Base-by-base conservation (phyloP, 2,113 vertebrate genomes). In the Pandion haliaetus region DNA sequence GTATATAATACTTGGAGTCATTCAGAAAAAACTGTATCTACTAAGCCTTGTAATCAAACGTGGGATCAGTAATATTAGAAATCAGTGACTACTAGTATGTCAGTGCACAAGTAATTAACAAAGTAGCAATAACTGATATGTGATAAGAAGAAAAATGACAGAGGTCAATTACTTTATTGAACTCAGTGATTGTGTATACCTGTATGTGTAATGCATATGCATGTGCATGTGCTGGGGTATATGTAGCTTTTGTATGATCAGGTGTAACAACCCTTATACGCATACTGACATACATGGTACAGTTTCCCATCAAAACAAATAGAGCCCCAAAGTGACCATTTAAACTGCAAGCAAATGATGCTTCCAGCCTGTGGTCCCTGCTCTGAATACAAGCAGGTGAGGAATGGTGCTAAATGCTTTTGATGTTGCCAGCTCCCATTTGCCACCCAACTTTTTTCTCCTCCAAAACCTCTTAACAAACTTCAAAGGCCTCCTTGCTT, bases 401-500 rank as follows among this genome's bases (percentile, higher is more conserved):
- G 98, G 98, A 97, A 97, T 97, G 92, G 97, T 87, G 98, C 98
- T 99, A 98, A 98, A 98, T 50, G 95, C 97, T 98, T 99, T 99
- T 99, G 99, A 99, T 99, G 99, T 99, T 98, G 98, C 98, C 98
- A 99, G 98, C 98, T 98, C 98, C 98, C 98, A 98, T 99, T 99
- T 98, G 98, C 99, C 99, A 99, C 99, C 98, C 99, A 99, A 99
- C 98, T 98, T 99, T 98, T 99, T 97, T 98, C 98, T 98, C 98
- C 98, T 99, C 98, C 98, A 98, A 99, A 99, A 99, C 98, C 99
- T 99, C 99, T 99, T 98, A 98, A 98, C 98, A 98, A 98, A 99
- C 99, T 99, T 99, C 99, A 99, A 99, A 99, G 99, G 97, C 98
- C 98, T 98, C 97, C 98, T 98, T 98, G 97, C 99, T 98, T 99